A percentile compares a stretch with the other conserved stretches of the same genome.
phyloP scores from a whole-genome alignment of 2,797 vertebrate species.

The Hydrolagus colliei region DNA sequence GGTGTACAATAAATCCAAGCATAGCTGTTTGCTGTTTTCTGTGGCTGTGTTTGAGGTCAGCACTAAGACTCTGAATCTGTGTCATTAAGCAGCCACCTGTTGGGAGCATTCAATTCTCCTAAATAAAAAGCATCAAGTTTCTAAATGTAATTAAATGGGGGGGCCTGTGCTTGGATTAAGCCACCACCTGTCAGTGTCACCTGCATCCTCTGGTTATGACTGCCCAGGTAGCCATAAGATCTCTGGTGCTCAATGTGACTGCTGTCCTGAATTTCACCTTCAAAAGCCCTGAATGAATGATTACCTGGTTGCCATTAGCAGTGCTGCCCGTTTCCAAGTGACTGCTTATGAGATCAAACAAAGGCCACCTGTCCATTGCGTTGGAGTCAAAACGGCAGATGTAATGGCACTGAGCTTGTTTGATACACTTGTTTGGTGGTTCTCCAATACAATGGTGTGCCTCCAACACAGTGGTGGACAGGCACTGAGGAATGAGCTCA shows the following conservation, averaged over 20 bases:
- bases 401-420: no score
- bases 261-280: not conserved
- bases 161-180: not conserved
- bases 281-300: slow-evolving; percentile 12
- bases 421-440: no score
- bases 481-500: no score
- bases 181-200: slow-evolving; percentile 2
- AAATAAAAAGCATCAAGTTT: not conserved
- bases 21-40: not conserved
- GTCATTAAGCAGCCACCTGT: slow-evolving; percentile 25
- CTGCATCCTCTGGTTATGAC: no score
- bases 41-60: not conserved
- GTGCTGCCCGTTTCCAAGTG: slow-evolving; percentile 10
- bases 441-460: no score
- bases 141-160: slow-evolving; percentile 17
- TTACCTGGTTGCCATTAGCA: slow-evolving; percentile 17
- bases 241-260: not conserved
- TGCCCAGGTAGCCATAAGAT: not conserved
- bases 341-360: slow-evolving; percentile 21
- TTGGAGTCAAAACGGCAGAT: not conserved
- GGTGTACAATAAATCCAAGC: not conserved
- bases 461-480: no score
- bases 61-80: not conserved
- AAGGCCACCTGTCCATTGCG: slow-evolving; percentile 6
- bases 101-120: slow-evolving; percentile 8